phyloP scores from a whole-genome alignment of 2,888 invertebrate species.

The Helicoverpa assulta region DNA sequence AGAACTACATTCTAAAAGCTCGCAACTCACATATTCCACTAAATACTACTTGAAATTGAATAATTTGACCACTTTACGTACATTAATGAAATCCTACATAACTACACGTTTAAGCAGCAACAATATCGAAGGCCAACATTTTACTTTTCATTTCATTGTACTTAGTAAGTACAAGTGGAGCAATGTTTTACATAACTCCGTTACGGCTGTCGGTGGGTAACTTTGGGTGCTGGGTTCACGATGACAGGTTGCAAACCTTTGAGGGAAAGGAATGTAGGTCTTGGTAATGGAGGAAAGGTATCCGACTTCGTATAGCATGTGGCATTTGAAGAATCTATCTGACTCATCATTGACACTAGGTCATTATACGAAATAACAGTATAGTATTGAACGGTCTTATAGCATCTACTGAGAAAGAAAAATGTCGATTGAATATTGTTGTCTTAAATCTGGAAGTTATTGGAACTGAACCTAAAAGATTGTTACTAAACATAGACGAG shows the following conservation, averaged over 20 bases:
- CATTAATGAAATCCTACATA: conserved; percentile 19
- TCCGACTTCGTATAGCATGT: too few relatives aligned
- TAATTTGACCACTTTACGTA: conserved; percentile 13
- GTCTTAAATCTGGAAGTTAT: too few relatives aligned
- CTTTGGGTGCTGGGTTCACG: not conserved
- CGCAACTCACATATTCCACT: conserved; percentile 8
- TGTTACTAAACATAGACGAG: too few relatives aligned
- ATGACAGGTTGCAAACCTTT: conserved; percentile 3
- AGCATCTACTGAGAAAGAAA: too few relatives aligned
- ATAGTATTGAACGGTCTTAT: too few relatives aligned
- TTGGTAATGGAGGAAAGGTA: too few relatives aligned
- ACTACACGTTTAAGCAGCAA: conserved; percentile 22
- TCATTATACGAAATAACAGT: too few relatives aligned
- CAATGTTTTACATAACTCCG: conserved; percentile 46
- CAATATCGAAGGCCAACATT: conserved; percentile 47
- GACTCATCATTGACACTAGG: too few relatives aligned
- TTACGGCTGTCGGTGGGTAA: conserved; percentile 33
- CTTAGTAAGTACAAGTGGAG: conserved; percentile 39
- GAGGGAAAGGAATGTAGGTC: too few relatives aligned
- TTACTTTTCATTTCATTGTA: conserved; percentile 50
- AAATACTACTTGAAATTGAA: conserved; percentile 11
- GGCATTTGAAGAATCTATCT: too few relatives aligned
- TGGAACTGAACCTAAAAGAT: too few relatives aligned
- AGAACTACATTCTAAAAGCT: conserved; percentile 10
- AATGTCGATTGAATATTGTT: too few relatives aligned